These are phyloP conservation scores for Solea senegalensis DNA, from an alignment of 2,113 vertebrate genomes.

Conservation along the genomic window DNA sequence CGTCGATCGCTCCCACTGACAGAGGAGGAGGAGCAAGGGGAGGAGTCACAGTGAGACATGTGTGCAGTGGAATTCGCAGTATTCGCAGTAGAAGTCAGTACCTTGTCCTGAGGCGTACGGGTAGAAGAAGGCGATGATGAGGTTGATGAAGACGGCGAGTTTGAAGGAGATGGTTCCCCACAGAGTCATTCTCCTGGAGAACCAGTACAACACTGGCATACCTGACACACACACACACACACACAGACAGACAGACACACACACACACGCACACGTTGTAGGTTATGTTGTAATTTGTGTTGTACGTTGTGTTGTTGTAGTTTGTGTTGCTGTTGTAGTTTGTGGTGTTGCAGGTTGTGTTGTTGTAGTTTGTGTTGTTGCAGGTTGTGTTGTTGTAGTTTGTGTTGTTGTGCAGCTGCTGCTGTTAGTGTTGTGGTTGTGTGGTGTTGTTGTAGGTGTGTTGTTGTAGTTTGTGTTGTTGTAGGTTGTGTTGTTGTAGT, in stretches of 20 bases:
- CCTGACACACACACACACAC: conserved; percentile 72
- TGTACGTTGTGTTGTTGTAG: too few relatives aligned
- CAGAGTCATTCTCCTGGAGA: conserved; percentile 95
- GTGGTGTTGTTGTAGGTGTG: too few relatives aligned
- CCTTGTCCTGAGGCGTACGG: conserved; percentile 87
- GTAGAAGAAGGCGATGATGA: conserved; percentile 99
- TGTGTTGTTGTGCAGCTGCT: too few relatives aligned
- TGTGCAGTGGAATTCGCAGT: not conserved
- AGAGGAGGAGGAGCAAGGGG: not conserved
- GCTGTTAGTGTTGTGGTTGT: too few relatives aligned
- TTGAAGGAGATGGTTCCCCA: conserved; percentile 99
- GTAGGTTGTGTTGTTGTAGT: too few relatives aligned
- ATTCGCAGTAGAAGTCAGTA: conserved; percentile 42
- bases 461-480: too few relatives aligned
- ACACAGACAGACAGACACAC: not conserved
- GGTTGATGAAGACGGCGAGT: conserved; percentile 96
- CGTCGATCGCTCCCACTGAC: conserved; percentile 85
- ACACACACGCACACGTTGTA: conserved; percentile 13
- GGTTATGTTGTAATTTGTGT: too few relatives aligned
- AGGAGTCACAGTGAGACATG: not conserved
- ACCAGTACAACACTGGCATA: conserved; percentile 97
- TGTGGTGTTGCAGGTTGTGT: too few relatives aligned
- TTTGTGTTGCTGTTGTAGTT: too few relatives aligned
- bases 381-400: too few relatives aligned
- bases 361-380: not conserved